These are phyloP conservation scores for Bostrychus sinensis DNA, from an alignment of 2,113 vertebrate species.

Conservation along the genomic window DNA sequence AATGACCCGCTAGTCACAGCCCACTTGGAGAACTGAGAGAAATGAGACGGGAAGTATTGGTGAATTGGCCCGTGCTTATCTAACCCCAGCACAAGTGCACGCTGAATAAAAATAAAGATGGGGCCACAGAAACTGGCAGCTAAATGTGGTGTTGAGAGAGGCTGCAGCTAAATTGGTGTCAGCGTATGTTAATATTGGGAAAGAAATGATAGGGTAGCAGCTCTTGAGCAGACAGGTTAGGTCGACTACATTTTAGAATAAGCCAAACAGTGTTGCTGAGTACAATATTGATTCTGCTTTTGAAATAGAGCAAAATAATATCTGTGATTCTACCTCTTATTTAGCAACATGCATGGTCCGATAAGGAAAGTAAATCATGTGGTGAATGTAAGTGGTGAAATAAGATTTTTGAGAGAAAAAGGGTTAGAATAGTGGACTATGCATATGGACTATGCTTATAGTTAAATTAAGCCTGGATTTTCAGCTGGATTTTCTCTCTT, in stretches of 20 bases:
- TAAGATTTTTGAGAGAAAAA: not conserved
- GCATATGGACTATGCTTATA: too few relatives aligned
- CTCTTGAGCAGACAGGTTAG: not conserved
- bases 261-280: not conserved
- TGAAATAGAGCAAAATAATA: slow-evolving; percentile 2
- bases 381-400: not conserved
- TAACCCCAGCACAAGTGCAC: slow-evolving; percentile 40
- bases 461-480: too few relatives aligned
- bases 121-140: slow-evolving; percentile 33
- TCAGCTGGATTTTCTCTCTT: too few relatives aligned
- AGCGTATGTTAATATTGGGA: slow-evolving; percentile 32
- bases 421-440: too few relatives aligned
- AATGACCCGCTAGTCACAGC: slow-evolving; percentile 44
- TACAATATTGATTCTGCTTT: slow-evolving; percentile 20
- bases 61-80: slow-evolving; percentile 58
- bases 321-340: not conserved
- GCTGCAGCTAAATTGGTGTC: slow-evolving; percentile 37
- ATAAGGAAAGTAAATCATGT: not conserved
- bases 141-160: slow-evolving; percentile 38
- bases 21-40: slow-evolving; percentile 32
- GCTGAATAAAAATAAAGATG: slow-evolving; percentile 53
- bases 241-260: slow-evolving; percentile 9
- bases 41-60: slow-evolving; percentile 32
- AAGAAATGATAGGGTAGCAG: slow-evolving; percentile 27
- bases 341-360: not conserved